A percentile compares a stretch with the other conserved stretches of the same genome.
Evolutionary conservation across 2,797 vertebrate genomes (phyloP).

Genomic region (Oryzias dopingdopingensis): DNA sequence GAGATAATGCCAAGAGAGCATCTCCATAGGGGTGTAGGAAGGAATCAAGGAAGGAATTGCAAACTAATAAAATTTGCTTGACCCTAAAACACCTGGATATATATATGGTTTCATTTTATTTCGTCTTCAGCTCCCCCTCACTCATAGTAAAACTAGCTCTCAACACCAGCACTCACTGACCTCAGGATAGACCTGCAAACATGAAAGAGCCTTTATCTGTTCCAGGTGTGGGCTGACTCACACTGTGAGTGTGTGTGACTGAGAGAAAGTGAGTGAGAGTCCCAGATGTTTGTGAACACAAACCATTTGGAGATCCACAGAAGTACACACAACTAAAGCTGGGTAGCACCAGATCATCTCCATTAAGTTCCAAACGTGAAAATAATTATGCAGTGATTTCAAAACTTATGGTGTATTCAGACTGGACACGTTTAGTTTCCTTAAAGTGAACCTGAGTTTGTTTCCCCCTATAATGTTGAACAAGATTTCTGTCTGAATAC

Average conservation of each 20-base stretch:
- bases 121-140: conserved; percentile 62
- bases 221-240: conserved; percentile 78
- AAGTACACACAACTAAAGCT: conserved; percentile 51
- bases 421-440: no score
- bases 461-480: no score
- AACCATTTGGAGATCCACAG: conserved; percentile 53
- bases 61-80: conserved; percentile 66
- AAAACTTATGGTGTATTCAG: no score
- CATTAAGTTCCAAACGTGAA: conserved; percentile 47
- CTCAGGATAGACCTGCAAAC: conserved; percentile 75
- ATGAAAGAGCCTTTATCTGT: conserved; percentile 82
- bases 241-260: conserved; percentile 44
- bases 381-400: conserved; percentile 17
- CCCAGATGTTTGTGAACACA: conserved; percentile 57
- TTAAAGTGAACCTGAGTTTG: no score
- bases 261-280: conserved; percentile 42
- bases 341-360: conserved; percentile 40
- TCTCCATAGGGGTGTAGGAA: conserved; percentile 41
- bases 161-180: conserved; percentile 76
- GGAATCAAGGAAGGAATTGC: conserved; percentile 56
- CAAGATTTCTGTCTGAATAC: not conserved
- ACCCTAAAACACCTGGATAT: conserved; percentile 72
- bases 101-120: conserved; percentile 73
- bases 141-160: conserved; percentile 75
- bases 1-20: conserved; percentile 36